A percentile compares a stretch with the other conserved stretches of the same genome.
Evolutionary conservation across 2,113 vertebrate species (phyloP).

Genomic region (Miniopterus natalensis): DNA sequence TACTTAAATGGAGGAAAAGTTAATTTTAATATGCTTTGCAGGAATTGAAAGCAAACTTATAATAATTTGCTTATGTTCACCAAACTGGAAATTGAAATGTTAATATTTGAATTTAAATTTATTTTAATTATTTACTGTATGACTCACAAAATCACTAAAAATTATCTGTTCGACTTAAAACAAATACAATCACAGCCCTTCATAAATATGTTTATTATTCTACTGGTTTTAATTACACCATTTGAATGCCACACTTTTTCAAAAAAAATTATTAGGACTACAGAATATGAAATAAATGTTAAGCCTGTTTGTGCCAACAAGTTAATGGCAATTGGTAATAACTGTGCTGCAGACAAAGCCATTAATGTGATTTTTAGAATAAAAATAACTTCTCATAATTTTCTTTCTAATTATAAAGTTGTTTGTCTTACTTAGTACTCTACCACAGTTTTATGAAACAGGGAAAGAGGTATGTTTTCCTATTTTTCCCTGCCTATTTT

Average conservation of each 20-base stretch:
- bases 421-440: slow-evolving; percentile 80
- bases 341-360: slow-evolving; percentile 70
- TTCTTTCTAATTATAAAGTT: slow-evolving; percentile 76
- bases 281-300: slow-evolving; percentile 78
- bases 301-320: slow-evolving; percentile 72
- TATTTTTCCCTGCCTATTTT: slow-evolving; percentile 67
- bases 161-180: slow-evolving; percentile 76
- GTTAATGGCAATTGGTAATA: slow-evolving; percentile 77
- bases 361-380: slow-evolving; percentile 78
- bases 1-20: slow-evolving; percentile 89
- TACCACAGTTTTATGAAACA: slow-evolving; percentile 67
- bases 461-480: slow-evolving; percentile 53
- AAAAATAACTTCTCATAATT: slow-evolving; percentile 73
- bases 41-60: slow-evolving; percentile 88
- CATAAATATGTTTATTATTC: slow-evolving; percentile 81
- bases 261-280: slow-evolving; percentile 69
- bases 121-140: slow-evolving; percentile 86
- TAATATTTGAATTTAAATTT: slow-evolving; percentile 86
- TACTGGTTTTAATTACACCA: slow-evolving; percentile 73
- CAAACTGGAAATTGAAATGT: slow-evolving; percentile 86
- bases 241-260: slow-evolving; percentile 69
- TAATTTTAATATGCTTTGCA: slow-evolving; percentile 89
- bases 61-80: slow-evolving; percentile 83
- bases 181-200: slow-evolving; percentile 70
- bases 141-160: slow-evolving; percentile 76